Conservation (phyloP, 2,888 invertebrate genomes). For the Camptogramma bilineatum region DNA sequence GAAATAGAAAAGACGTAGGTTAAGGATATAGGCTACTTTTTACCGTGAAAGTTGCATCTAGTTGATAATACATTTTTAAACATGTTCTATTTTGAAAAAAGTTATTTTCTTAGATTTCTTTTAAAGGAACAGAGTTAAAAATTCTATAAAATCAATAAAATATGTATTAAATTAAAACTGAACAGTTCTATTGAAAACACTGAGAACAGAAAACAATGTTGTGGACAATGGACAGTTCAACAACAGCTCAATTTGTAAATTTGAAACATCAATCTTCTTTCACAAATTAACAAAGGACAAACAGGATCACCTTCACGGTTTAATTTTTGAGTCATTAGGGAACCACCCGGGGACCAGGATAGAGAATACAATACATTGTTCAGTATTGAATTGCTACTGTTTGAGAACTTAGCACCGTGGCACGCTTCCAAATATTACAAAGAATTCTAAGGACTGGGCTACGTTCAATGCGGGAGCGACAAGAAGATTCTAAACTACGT, state of each 20-base stretch:
- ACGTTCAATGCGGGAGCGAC: neutral
- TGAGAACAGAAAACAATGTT: neutral
- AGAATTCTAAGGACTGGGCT: slow-evolving; percentile 40
- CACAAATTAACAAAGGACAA: slow-evolving; percentile 45
- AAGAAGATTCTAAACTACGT: no score
- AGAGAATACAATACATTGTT: slow-evolving; percentile 39
- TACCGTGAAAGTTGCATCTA: no score
- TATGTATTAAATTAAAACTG: neutral
- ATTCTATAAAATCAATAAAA: no score
- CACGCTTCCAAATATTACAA: slow-evolving; percentile 58
- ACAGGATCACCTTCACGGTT: slow-evolving; percentile 54
- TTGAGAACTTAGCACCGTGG: slow-evolving; percentile 46
- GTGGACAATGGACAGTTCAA: slow-evolving; percentile 8
- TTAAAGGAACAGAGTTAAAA: no score
- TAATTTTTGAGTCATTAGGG: slow-evolving; percentile 61
- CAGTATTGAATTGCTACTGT: slow-evolving; percentile 66
- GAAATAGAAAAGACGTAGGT: no score
- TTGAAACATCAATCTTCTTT: slow-evolving; percentile 47
- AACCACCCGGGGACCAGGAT: slow-evolving; percentile 32
- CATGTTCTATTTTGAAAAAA: no score
- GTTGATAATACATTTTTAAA: no score
- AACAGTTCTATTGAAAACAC: neutral
- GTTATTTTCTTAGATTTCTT: no score
- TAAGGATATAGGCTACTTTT: no score
- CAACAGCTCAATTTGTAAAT: slow-evolving; percentile 37